Evolutionary conservation across 1,140 invertebrate genomes (phyloP).

Genomic region (Lasioglossum baleicum): DNA sequence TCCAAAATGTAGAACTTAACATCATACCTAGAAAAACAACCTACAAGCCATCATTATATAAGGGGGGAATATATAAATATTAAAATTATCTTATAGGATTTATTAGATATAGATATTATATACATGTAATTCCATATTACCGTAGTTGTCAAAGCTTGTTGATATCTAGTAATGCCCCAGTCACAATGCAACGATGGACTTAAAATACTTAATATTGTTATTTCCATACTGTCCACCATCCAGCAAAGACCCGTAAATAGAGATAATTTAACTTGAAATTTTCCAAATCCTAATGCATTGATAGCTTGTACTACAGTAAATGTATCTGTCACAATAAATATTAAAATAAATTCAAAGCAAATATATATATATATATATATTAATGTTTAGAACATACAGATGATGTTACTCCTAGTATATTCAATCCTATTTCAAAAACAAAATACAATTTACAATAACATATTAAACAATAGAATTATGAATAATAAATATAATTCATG

Average conservation of each 20-base stretch:
- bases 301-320: slow-evolving; percentile 97
- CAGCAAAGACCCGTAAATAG: slow-evolving; percentile 93
- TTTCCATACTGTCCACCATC: slow-evolving; percentile 99
- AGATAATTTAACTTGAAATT: slow-evolving; percentile 95
- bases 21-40: slow-evolving; percentile 98
- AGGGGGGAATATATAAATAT: not conserved
- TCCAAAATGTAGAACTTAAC: slow-evolving; percentile 97
- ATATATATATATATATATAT: not conserved
- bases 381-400: slow-evolving; percentile 1
- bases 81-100: not conserved
- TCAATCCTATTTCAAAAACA: not conserved
- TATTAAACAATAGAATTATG: not conserved
- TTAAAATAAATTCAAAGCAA: slow-evolving; percentile 26
- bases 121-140: slow-evolving; percentile 72
- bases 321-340: slow-evolving; percentile 86
- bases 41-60: slow-evolving; percentile 78
- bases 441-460: not conserved
- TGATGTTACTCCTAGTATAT: not conserved
- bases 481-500: not conserved
- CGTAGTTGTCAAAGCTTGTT: slow-evolving; percentile 88
- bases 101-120: slow-evolving; percentile 1
- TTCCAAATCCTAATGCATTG: slow-evolving; percentile 97
- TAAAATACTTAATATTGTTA: slow-evolving; percentile 96
- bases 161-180: slow-evolving; percentile 93
- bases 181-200: slow-evolving; percentile 95